Percentiles rank a stretch among this genome's conserved stretches.
Conservation (phyloP, 2,797 vertebrate species). For the Chaunax sp. region DNA sequence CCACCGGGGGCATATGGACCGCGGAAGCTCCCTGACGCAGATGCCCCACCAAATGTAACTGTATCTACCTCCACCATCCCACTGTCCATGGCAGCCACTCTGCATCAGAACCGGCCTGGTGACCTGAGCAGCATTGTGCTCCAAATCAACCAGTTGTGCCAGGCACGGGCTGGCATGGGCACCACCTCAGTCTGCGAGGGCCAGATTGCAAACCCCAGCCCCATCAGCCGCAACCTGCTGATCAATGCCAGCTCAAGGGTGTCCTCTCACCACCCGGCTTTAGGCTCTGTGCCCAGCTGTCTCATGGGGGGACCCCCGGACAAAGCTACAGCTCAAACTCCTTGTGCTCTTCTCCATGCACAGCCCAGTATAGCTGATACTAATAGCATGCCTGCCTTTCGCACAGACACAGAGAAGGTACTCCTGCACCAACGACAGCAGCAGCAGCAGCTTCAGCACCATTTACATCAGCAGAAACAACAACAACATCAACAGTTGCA, state of each 20-base stretch:
- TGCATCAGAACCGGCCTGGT: slow-evolving; percentile 87
- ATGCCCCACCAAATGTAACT: slow-evolving; percentile 89
- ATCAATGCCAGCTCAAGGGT: slow-evolving; percentile 97
- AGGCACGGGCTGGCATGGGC: slow-evolving; percentile 88
- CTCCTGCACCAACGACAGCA: slow-evolving; percentile 82
- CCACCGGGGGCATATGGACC: slow-evolving; percentile 69
- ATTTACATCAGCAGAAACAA: slow-evolving; percentile 65
- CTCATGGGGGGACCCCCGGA: slow-evolving; percentile 82
- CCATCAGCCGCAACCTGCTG: slow-evolving; percentile 97
- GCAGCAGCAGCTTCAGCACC: slow-evolving; percentile 60
- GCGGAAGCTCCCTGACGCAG: slow-evolving; percentile 81
- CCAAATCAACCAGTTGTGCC: slow-evolving; percentile 98
- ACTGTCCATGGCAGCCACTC: slow-evolving; percentile 87
- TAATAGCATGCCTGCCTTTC: slow-evolving; percentile 87
- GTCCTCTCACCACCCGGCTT: slow-evolving; percentile 85
- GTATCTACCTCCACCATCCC: slow-evolving; percentile 93
- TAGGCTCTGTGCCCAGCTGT: slow-evolving; percentile 87
- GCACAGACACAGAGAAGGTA: slow-evolving; percentile 88
- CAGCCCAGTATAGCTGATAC: slow-evolving; percentile 83
- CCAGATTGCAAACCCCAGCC: slow-evolving; percentile 91
- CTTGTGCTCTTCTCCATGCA: slow-evolving; percentile 70
- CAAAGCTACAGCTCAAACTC: slow-evolving; percentile 58
- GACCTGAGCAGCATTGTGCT: slow-evolving; percentile 96
- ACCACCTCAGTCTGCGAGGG: slow-evolving; percentile 87
- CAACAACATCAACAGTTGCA: slow-evolving; percentile 61